phyloP scores from a whole-genome alignment of 2,797 vertebrate species.

The Channallabes apus region DNA sequence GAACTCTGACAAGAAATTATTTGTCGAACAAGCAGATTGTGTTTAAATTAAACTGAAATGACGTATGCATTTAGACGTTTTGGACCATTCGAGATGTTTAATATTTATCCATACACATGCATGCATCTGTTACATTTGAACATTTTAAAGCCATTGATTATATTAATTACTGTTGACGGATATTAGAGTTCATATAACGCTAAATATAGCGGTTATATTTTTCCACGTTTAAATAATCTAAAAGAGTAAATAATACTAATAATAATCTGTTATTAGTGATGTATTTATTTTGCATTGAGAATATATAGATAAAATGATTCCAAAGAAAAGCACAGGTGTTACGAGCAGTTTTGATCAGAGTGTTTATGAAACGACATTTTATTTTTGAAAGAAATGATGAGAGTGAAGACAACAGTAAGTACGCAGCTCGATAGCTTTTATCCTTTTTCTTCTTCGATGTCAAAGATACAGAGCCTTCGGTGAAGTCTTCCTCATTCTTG shows the following conservation, averaged over 20 bases:
- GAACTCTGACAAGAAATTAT: constrained; percentile 11
- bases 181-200: background rate
- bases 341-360: background rate
- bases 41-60: background rate
- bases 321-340: background rate
- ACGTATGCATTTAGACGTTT: background rate
- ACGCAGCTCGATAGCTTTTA: background rate
- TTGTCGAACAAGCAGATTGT: background rate
- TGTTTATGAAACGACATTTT: background rate
- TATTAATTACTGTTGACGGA: constrained; percentile 11
- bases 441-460: background rate
- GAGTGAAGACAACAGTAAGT: background rate
- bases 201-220: background rate
- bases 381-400: background rate
- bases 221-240: background rate
- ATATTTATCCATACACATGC: background rate
- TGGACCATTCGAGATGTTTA: background rate
- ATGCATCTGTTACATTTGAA: background rate
- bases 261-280: background rate
- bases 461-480: background rate
- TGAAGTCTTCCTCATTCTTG: constrained; percentile 20
- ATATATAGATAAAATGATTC: background rate
- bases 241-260: background rate
- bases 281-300: background rate
- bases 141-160: background rate